Conservation (phyloP, 2,888 invertebrate genomes). For the Sthenelais limicola region DNA sequence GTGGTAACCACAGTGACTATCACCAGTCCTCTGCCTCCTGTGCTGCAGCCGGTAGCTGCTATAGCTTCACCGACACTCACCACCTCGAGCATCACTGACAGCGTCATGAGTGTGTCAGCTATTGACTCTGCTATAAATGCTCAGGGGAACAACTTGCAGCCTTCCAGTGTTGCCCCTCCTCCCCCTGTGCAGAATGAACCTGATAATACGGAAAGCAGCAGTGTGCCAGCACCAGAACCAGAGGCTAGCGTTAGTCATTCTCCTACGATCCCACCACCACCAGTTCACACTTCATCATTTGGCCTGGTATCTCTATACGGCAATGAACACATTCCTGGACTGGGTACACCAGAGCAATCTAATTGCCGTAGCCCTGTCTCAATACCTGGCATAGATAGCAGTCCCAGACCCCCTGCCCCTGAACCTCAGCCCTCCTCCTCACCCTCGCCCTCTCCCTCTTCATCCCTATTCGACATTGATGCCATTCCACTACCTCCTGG, state of each 20-base stretch:
- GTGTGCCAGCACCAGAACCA: no score
- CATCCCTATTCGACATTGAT: constrained; percentile 4
- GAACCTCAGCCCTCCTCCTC: not conserved
- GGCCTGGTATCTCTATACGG: constrained; percentile 13
- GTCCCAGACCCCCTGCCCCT: not conserved
- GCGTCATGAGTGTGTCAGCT: not conserved
- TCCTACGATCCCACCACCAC: no score
- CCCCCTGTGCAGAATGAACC: no score
- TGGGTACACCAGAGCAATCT: constrained; percentile 16
- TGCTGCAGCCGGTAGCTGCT: no score
- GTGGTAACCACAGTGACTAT: not conserved
- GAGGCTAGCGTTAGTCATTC: no score
- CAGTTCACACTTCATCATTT: no score
- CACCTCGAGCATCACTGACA: not conserved
- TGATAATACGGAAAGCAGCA: no score
- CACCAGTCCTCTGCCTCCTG: no score
- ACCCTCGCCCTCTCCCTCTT: not conserved
- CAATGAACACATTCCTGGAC: not conserved
- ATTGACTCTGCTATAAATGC: no score
- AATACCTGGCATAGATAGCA: not conserved
- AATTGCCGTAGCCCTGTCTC: not conserved
- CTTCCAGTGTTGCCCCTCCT: no score
- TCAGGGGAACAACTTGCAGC: no score
- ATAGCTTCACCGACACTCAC: not conserved
- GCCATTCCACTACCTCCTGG: constrained; percentile 41